Conservation (phyloP, 2,113 vertebrate genomes). For the Cyphomyrus plagiostoma region DNA sequence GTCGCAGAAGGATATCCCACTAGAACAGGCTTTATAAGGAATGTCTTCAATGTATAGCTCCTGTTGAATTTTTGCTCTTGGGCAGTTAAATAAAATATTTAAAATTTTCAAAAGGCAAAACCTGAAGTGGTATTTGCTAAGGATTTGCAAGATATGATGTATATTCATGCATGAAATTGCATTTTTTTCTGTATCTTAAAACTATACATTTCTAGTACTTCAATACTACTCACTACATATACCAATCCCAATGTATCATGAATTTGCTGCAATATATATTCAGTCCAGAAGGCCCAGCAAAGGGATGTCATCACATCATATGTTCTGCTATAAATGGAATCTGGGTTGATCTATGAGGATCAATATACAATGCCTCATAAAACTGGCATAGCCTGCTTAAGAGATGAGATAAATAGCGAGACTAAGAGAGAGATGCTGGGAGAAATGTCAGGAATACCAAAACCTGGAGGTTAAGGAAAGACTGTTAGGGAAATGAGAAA, state of each 20-base stretch:
- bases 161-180: neutral
- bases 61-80: neutral
- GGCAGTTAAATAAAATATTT: neutral
- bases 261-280: conserved; percentile 25
- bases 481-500: conserved; percentile 28
- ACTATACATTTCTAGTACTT: neutral
- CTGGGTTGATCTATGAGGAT: conserved; percentile 31
- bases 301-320: conserved; percentile 22
- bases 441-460: conserved; percentile 29
- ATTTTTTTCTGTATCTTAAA: neutral
- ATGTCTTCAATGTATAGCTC: neutral
- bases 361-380: conserved; percentile 35
- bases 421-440: neutral
- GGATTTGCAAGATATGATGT: neutral
- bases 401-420: neutral
- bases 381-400: conserved; percentile 30
- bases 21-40: neutral
- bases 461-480: conserved; percentile 13
- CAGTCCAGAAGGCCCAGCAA: conserved; percentile 23
- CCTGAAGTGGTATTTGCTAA: neutral
- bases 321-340: conserved; percentile 29
- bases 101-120: neutral
- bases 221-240: neutral
- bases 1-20: neutral
- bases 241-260: conserved; percentile 21